phyloP scores from a whole-genome alignment of 2,797 vertebrate species.

The Pangasius larnaudii region DNA sequence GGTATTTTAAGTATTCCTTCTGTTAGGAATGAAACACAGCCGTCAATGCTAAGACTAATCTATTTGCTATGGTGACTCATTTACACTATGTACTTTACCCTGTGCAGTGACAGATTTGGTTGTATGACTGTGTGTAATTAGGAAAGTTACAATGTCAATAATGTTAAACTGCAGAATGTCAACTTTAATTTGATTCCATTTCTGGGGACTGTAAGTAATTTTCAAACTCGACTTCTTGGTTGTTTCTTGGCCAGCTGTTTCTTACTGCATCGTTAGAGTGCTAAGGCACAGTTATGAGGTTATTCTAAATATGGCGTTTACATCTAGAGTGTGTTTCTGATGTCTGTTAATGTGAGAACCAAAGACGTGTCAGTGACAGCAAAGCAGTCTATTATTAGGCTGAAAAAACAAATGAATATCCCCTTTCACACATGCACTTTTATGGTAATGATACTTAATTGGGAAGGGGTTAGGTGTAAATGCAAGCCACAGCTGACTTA shows the following conservation, averaged over 20 bases:
- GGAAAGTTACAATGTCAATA: conserved; percentile 23
- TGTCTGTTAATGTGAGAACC: not conserved
- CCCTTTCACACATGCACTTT: not conserved
- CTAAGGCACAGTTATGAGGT: not conserved
- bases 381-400: not conserved
- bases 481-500: not conserved
- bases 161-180: conserved; percentile 25
- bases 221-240: not conserved
- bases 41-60: conserved; percentile 29
- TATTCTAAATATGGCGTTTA: not conserved
- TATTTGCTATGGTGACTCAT: conserved; percentile 15
- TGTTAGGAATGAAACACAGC: conserved; percentile 17
- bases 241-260: conserved; percentile 4
- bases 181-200: conserved; percentile 26
- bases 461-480: not conserved
- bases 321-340: not conserved
- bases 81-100: conserved; percentile 24
- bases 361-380: not conserved
- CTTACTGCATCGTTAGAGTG: not conserved
- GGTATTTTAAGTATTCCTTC: conserved; percentile 39
- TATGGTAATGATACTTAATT: not conserved
- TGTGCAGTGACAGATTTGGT: conserved; percentile 6
- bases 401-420: conserved; percentile 9
- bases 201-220: conserved; percentile 1
- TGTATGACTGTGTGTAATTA: conserved; percentile 34